phyloP scores from a whole-genome alignment of 2,113 vertebrate species.

The Dipodomys stephensi region DNA sequence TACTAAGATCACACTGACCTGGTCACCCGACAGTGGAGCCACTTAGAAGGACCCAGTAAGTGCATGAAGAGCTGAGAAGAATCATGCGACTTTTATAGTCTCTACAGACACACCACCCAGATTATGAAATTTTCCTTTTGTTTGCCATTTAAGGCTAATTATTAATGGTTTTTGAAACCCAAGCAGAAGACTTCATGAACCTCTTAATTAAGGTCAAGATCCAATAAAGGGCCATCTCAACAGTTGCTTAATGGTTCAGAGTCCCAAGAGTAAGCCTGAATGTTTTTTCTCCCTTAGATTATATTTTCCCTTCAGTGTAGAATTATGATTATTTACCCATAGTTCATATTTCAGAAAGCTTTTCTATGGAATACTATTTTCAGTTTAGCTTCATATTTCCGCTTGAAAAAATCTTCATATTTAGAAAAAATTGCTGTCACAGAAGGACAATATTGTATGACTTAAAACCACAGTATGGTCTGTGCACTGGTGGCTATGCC shows the following conservation, averaged over 20 bases:
- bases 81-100: constrained; percentile 74
- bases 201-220: constrained; percentile 76
- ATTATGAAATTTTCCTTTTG: constrained; percentile 75
- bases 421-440: background rate
- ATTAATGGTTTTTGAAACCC: constrained; percentile 80
- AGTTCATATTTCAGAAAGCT: constrained; percentile 15
- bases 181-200: constrained; percentile 58
- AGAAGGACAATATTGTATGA: background rate
- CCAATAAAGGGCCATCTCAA: constrained; percentile 51
- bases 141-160: constrained; percentile 78
- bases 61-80: background rate
- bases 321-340: background rate
- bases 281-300: background rate
- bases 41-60: background rate
- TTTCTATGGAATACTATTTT: background rate
- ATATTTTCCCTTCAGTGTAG: constrained; percentile 11
- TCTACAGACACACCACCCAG: constrained; percentile 63
- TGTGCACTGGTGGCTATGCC: too few relatives aligned
- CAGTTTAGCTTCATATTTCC: constrained; percentile 2
- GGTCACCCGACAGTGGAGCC: background rate
- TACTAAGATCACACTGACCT: constrained; percentile 59
- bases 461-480: background rate
- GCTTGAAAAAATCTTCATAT: constrained; percentile 36
- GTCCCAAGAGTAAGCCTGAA: constrained; percentile 53
- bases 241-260: constrained; percentile 69